Evolutionary conservation across 1,140 invertebrate species (phyloP).

Genomic region (Drosophila insularis): DNA sequence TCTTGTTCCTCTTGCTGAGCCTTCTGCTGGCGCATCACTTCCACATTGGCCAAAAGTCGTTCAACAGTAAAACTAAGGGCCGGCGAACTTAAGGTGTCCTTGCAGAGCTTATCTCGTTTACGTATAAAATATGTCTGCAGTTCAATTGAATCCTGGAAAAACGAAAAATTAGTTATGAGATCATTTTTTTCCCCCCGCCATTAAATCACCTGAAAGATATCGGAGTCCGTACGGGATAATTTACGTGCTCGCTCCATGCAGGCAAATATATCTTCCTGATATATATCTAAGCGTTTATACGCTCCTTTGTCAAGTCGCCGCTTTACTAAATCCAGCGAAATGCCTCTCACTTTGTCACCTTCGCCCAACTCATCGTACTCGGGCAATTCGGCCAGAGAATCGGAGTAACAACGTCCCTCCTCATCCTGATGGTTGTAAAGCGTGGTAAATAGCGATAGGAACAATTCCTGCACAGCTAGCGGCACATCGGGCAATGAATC

Average conservation of each 20-base stretch:
- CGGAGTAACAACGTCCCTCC: slow-evolving; percentile 97
- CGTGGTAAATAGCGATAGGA: slow-evolving; percentile 95
- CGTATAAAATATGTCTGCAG: slow-evolving; percentile 96
- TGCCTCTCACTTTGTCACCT: slow-evolving; percentile 87
- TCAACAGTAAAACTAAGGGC: slow-evolving; percentile 91
- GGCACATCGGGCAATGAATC: slow-evolving; percentile 94
- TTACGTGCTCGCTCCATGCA: slow-evolving; percentile 95
- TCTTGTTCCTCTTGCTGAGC: slow-evolving; percentile 92
- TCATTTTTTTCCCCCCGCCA: no score
- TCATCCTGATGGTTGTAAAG: slow-evolving; percentile 98
- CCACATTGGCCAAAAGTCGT: slow-evolving; percentile 89
- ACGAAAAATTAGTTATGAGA: not conserved
- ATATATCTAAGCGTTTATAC: slow-evolving; percentile 95
- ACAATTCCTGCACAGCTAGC: slow-evolving; percentile 94
- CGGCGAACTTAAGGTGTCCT: slow-evolving; percentile 91
- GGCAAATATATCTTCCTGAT: slow-evolving; percentile 98
- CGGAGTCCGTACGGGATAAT: slow-evolving; percentile 94
- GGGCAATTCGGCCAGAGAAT: slow-evolving; percentile 96
- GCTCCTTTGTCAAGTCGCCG: slow-evolving; percentile 92
- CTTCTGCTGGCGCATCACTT: slow-evolving; percentile 90
- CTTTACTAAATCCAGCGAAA: slow-evolving; percentile 94
- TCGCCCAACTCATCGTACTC: slow-evolving; percentile 91
- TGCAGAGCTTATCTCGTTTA: slow-evolving; percentile 89
- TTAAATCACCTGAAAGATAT: slow-evolving; percentile 87
- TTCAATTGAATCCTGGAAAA: slow-evolving; percentile 93